Evolutionary conservation across 1,140 invertebrate genomes (phyloP), one percentile per base, ranked within the genome.

Genomic region (Agrypnia vestita): DNA sequence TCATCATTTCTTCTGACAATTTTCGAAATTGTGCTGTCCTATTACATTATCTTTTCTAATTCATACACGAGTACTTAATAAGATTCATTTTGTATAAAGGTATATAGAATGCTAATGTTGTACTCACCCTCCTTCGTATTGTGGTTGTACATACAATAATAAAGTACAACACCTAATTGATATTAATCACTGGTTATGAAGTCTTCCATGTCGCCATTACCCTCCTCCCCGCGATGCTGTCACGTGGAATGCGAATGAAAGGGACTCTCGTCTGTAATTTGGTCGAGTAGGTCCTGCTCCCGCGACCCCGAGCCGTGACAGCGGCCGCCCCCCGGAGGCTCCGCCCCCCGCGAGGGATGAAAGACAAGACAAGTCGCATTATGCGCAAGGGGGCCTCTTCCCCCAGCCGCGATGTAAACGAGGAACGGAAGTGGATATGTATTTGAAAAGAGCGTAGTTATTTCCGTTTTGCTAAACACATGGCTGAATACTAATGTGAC

Each of bases 401-500:
- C 25, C 25, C 59, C n/a, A 3, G 19, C 25, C 59, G 25, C 59
- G 25, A 21, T 21, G 25, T 19, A 62, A 62, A 62, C 25, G 59
- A 62, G 59, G 25, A 62, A 17, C 59, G 59, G 59, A 62, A 62
- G 59, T 25, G 59, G 25, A 13, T 25, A 62, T 62, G 59, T 62
- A 62, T 62, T 62, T 62, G 59, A 21, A 62, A 62, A 62, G 19
- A 25, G 17, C 6, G 59, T 62, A 62, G 19, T 62, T 62, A 62
- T 62, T 9, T 62, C 21, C 25, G 59, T n/a, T 35, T 21, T 62
- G 59, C n/a, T 56, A 56, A 56, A 62, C 59, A 62, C 59, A 25
- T 62, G 59, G 25, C 59, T 62, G 19, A 62, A 62, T 35, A 62
- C 19, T 56, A 35, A 62, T 35, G 59, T 25, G 59, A 62, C 59